Evolutionary conservation across 2,113 vertebrate species (phyloP).

Genomic region (Crotalus viridis): DNA sequence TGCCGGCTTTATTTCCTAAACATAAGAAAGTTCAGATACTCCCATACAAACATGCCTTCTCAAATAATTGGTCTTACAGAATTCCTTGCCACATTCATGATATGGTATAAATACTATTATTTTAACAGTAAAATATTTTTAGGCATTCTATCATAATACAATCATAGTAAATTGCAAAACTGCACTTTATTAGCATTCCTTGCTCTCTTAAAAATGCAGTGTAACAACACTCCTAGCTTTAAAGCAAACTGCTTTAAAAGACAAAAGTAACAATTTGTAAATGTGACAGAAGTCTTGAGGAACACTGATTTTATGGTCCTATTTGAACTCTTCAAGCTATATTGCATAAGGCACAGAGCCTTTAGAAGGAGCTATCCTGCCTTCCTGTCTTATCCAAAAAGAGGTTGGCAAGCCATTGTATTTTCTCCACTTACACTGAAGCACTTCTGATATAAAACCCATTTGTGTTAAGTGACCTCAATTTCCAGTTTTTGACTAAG

Average conservation of each 20-base stretch:
- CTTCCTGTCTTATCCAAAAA: background rate
- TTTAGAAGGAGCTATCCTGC: background rate
- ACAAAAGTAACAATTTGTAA: background rate
- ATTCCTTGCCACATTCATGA: background rate
- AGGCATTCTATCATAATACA: background rate
- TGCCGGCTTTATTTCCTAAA: background rate
- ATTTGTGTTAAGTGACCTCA: background rate
- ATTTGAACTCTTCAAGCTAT: background rate
- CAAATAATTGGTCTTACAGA: background rate
- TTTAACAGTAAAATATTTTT: background rate
- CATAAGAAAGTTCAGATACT: background rate
- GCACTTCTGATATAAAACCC: background rate
- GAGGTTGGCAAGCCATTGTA: background rate
- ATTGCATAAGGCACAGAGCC: background rate
- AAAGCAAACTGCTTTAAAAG: background rate
- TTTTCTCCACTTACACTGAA: slow-evolving; percentile 12
- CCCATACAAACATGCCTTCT: background rate
- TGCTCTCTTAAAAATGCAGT: background rate
- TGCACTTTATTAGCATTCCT: background rate
- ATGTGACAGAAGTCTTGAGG: background rate
- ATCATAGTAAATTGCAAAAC: background rate
- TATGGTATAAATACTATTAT: background rate
- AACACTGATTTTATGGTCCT: background rate
- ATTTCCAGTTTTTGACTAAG: background rate
- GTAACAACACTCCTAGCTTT: background rate